Evolutionary conservation across 2,888 invertebrate genomes (phyloP).

Genomic region (Ferdinandea cuprea): DNA sequence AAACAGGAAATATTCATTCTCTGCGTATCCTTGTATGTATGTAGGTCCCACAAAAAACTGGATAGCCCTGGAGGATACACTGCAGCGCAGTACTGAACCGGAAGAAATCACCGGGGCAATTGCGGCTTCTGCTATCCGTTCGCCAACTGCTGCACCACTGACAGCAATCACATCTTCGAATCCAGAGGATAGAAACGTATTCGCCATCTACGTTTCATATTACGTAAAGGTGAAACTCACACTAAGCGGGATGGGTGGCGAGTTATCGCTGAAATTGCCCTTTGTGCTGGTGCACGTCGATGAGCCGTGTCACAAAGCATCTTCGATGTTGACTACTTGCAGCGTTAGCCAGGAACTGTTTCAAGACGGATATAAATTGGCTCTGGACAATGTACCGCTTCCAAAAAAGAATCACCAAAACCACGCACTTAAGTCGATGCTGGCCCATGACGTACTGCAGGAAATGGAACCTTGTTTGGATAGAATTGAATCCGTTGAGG

Average conservation of each 20-base stretch:
- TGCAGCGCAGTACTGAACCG: slow-evolving; percentile 88
- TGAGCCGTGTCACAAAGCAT: slow-evolving; percentile 76
- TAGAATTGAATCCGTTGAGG: slow-evolving; percentile 78
- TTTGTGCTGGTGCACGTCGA: slow-evolving; percentile 89
- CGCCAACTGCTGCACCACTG: slow-evolving; percentile 77
- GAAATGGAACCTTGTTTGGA: slow-evolving; percentile 75
- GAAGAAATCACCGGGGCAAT: slow-evolving; percentile 83
- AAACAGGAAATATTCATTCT: neutral
- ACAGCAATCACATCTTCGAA: slow-evolving; percentile 54
- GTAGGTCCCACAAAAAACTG: slow-evolving; percentile 92
- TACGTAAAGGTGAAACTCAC: slow-evolving; percentile 94
- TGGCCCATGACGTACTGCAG: slow-evolving; percentile 19
- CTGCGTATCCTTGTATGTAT: slow-evolving; percentile 3
- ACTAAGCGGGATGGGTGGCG: slow-evolving; percentile 92
- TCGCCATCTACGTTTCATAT: slow-evolving; percentile 95
- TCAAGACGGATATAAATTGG: slow-evolving; percentile 76
- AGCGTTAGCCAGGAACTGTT: slow-evolving; percentile 37
- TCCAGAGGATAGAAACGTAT: slow-evolving; percentile 90
- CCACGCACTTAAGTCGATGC: slow-evolving; percentile 27
- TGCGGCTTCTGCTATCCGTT: slow-evolving; percentile 85
- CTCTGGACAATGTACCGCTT: slow-evolving; percentile 79
- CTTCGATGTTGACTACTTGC: slow-evolving; percentile 56
- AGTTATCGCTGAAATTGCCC: slow-evolving; percentile 90
- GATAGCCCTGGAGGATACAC: slow-evolving; percentile 94
- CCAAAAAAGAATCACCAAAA: slow-evolving; percentile 75